These are phyloP conservation scores for Cebidichthys violaceus DNA, from an alignment of 2,113 vertebrate species.

Conservation along the genomic window DNA sequence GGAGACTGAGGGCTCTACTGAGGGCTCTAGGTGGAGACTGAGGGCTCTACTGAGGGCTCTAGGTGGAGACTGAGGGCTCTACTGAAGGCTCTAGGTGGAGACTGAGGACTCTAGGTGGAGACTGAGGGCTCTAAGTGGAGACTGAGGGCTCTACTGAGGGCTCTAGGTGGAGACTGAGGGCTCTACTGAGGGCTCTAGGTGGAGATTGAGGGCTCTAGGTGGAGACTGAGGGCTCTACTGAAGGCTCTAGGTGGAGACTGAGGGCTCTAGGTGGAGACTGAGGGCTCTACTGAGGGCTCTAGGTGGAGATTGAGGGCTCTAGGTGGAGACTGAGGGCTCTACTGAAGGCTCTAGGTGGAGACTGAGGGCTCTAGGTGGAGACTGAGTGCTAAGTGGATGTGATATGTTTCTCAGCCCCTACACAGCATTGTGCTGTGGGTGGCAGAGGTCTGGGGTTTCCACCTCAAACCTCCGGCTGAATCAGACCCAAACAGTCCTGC, in stretches of 20 bases:
- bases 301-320: too few relatives aligned
- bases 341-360: too few relatives aligned
- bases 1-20: constrained; percentile 62
- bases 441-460: constrained; percentile 25
- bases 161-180: constrained; percentile 55
- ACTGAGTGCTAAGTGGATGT: constrained; percentile 65
- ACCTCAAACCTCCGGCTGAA: constrained; percentile 36
- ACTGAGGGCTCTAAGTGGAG: constrained; percentile 62
- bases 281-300: too few relatives aligned
- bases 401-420: constrained; percentile 70
- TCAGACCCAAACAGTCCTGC: constrained; percentile 20
- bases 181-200: too few relatives aligned
- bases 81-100: too few relatives aligned
- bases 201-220: background rate
- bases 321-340: constrained; percentile 61
- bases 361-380: constrained; percentile 32
- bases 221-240: constrained; percentile 62
- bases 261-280: constrained; percentile 39
- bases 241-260: too few relatives aligned
- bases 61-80: constrained; percentile 61
- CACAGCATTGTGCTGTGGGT: constrained; percentile 32
- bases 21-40: too few relatives aligned
- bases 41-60: too few relatives aligned
- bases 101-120: constrained; percentile 33
- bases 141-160: too few relatives aligned